Percentiles rank a stretch among this genome's conserved stretches.
Evolutionary conservation across 2,113 vertebrate genomes (phyloP).

Genomic region (Gymnarchus niloticus): DNA sequence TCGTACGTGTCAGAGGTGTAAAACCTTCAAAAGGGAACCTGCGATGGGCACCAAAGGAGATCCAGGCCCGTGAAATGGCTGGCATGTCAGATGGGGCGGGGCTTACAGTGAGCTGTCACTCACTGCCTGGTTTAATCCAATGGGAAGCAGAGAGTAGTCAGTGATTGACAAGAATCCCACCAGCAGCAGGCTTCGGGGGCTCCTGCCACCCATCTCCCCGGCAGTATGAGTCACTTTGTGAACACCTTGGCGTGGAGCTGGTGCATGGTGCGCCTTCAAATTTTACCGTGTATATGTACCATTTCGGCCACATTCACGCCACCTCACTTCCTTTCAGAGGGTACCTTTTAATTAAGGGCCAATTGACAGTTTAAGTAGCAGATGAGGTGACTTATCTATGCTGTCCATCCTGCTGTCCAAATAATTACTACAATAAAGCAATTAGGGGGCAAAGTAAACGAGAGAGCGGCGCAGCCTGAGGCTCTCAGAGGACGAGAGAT

Average conservation of each 20-base stretch:
- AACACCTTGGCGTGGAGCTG: background rate
- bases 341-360: background rate
- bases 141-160: background rate
- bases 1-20: too few relatives aligned
- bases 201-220: background rate
- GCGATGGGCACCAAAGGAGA: too few relatives aligned
- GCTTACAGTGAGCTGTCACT: background rate
- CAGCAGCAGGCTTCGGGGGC: background rate
- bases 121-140: background rate
- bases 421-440: background rate
- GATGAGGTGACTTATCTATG: background rate
- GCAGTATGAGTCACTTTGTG: background rate
- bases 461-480: too few relatives aligned
- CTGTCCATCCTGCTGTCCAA: background rate
- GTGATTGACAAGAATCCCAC: background rate
- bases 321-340: background rate
- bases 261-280: background rate
- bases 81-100: background rate
- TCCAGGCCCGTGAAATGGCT: too few relatives aligned
- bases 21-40: background rate
- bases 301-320: background rate
- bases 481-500: too few relatives aligned
- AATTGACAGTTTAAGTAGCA: conserved; percentile 2
- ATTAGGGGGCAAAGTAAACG: background rate
- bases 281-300: background rate